Evolutionary conservation across 1,140 invertebrate species (phyloP), one percentile per base, ranked within the genome.

Genomic region (Pseudomyrmex concolor): DNA sequence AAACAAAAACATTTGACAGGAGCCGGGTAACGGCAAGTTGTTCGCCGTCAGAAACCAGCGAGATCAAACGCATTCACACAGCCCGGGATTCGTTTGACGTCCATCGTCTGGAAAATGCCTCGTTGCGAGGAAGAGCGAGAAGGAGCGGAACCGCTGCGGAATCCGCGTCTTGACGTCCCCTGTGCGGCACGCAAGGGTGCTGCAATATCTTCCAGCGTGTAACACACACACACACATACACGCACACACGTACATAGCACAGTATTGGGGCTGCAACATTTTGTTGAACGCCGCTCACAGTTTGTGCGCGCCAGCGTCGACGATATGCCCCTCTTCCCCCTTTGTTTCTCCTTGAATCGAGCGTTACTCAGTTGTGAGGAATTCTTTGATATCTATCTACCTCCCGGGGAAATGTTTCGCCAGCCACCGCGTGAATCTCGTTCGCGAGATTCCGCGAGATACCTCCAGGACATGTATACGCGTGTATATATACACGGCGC

Each of bases 351-450:
- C 7, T 51, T 19, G 66, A 25, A 74, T 73, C 82, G 57, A 76
- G 57, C 59, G 45, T n/a, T 71, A 72, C 12, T 74, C 9, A 78
- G 34, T 73, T 59, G n/a, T 64, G 48, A 63, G 64, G 64, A 83
- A 88, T 88, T 85, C 62, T 85, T 80, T 74, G 84, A 82, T 85
- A 83, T 25, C 19, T n/a, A 15, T 8, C 55, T 51, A 54, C 54
- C 13, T 13, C 17, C 10, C 50, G 22, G 45, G 68, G 55, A 86
- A 88, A 80, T 19, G 59, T 84, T 85, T 74, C 63, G 50, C 60
- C 60, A 72, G 51, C 86, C 43, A 22, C 43, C 17, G 5, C 34
- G 34, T 34, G 34, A 34, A 34, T 34, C 5, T 34, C 34, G 22
- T 55, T 51, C 51, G 66, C 50, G 50, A 80, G 77, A 84, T 86